Conservation (phyloP, 2,113 vertebrate genomes). For the Caranx ignobilis region DNA sequence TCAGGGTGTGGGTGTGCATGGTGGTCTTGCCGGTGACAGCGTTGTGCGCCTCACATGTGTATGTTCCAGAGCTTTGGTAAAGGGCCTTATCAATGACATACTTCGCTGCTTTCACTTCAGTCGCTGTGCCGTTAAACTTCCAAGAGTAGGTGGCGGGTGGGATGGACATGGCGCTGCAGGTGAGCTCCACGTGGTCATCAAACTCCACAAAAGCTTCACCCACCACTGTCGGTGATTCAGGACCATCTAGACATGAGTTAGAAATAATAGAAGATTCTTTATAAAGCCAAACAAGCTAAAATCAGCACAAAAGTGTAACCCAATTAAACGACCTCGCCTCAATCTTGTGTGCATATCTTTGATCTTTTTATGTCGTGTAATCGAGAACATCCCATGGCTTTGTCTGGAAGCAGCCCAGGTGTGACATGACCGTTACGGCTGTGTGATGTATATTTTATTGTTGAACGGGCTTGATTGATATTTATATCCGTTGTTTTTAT, state of each 20-base stretch:
- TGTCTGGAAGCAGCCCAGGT: too few relatives aligned
- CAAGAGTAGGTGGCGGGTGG: constrained; percentile 73
- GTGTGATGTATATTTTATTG: too few relatives aligned
- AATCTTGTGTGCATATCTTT: too few relatives aligned
- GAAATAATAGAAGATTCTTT: background rate
- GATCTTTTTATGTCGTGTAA: too few relatives aligned
- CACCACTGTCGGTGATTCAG: background rate
- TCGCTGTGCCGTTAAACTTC: constrained; percentile 70
- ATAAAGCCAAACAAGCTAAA: background rate
- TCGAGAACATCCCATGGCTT: too few relatives aligned
- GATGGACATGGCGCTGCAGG: constrained; percentile 50
- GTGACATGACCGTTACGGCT: too few relatives aligned
- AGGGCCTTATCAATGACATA: background rate
- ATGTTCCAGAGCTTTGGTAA: constrained; percentile 63
- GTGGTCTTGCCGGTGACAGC: constrained; percentile 47
- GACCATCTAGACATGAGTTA: constrained; percentile 73
- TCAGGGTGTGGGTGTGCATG: background rate
- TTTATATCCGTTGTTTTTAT: too few relatives aligned
- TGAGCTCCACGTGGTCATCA: accelerated
- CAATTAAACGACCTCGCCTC: too few relatives aligned
- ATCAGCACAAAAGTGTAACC: too few relatives aligned
- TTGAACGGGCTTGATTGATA: too few relatives aligned
- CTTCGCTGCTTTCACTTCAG: accelerated
- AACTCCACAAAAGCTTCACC: constrained; percentile 4
- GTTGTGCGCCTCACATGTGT: constrained; percentile 77